Conservation (phyloP, 2,888 invertebrate genomes). For the Drosophila dives region DNA sequence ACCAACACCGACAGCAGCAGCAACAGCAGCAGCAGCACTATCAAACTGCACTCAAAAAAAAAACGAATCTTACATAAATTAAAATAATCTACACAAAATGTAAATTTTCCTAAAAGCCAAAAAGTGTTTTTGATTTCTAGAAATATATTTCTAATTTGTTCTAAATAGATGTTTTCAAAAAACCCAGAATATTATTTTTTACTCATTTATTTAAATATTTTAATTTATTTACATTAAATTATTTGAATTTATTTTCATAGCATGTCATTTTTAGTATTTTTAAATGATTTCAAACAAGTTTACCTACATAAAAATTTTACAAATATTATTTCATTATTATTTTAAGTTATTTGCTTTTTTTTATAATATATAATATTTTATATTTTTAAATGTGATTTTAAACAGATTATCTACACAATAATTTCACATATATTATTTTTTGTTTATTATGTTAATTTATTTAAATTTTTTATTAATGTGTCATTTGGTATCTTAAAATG, state of each 20-base stretch:
- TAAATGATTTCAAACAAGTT: too few species aligned
- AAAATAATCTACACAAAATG: not conserved
- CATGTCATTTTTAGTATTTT: too few species aligned
- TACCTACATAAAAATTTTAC: too few species aligned
- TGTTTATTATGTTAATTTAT: too few species aligned
- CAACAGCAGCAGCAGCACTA: constrained; percentile 14
- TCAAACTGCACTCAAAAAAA: not conserved
- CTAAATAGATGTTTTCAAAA: not conserved
- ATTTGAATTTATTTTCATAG: too few species aligned
- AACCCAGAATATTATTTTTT: too few species aligned
- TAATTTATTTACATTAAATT: too few species aligned
- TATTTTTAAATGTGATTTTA: accelerated
- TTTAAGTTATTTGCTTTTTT: not conserved
- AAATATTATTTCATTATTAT: too few species aligned
- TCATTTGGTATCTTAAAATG: not conserved
- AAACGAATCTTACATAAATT: not conserved
- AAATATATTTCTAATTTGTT: not conserved
- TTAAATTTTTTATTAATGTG: not conserved
- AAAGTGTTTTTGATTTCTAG: not conserved
- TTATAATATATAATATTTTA: not conserved
- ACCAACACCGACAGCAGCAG: constrained; percentile 25
- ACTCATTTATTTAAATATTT: too few species aligned
- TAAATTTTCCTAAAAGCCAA: not conserved
- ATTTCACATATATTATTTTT: too few species aligned
- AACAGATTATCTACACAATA: not conserved